These are phyloP conservation scores for Eretmocerus hayati DNA, from an alignment of 2,888 invertebrate species.

Conservation along the genomic window DNA sequence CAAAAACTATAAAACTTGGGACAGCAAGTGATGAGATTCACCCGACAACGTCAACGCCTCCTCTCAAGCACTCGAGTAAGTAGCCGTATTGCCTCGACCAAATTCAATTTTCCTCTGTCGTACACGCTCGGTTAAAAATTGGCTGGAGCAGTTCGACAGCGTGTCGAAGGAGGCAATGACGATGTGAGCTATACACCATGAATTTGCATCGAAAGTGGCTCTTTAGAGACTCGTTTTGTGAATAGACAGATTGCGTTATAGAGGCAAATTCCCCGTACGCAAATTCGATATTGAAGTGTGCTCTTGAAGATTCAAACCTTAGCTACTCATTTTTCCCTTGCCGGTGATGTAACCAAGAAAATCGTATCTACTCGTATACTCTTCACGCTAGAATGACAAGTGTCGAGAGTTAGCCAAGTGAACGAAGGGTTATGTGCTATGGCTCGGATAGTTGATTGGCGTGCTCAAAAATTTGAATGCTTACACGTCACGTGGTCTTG, in stretches of 20 bases:
- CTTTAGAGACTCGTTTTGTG: conserved; percentile 23
- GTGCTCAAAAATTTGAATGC: too few species aligned
- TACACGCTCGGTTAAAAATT: background rate
- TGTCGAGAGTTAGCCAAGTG: background rate
- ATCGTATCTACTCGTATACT: conserved; percentile 2
- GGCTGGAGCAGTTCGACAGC: conserved; percentile 2
- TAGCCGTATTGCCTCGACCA: conserved; percentile 4
- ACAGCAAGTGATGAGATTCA: too few species aligned
- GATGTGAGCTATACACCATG: conserved; percentile 23
- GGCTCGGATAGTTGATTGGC: too few species aligned
- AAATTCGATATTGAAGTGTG: conserved; percentile 4
- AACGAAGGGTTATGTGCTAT: too few species aligned
- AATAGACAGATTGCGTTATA: conserved; percentile 5
- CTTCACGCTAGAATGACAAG: background rate
- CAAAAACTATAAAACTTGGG: too few species aligned
- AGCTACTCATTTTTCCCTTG: background rate
- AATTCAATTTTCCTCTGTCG: conserved; percentile 16
- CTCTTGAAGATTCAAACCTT: background rate
- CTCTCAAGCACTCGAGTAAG: too few species aligned
- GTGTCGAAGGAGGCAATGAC: conserved; percentile 8
- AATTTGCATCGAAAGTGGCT: conserved; percentile 46
- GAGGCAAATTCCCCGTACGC: conserved; percentile 2
- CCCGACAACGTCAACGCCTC: too few species aligned
- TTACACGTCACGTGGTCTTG: too few species aligned
- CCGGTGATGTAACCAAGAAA: conserved; percentile 9